Conservation (phyloP, 1,140 invertebrate genomes). For the Helicoverpa zea region DNA sequence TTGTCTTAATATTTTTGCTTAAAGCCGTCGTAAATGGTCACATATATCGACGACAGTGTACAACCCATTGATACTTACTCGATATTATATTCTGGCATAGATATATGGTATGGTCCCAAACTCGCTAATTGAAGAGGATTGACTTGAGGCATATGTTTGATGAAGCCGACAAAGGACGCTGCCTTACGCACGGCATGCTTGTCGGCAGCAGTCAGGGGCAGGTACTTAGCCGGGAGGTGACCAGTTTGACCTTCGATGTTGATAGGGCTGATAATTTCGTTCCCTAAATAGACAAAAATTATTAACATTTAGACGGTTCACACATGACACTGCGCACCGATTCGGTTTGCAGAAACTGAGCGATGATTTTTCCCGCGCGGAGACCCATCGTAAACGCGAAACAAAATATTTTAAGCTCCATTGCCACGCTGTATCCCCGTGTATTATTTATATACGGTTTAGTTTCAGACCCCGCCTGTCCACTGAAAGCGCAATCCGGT, state of each 20-base stretch:
- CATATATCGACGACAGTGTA: too few relatives aligned
- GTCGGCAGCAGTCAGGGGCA: not conserved
- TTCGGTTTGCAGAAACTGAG: too few relatives aligned
- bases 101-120: not conserved
- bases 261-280: not conserved
- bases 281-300: not conserved
- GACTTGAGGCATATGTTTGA: not conserved
- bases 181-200: slow-evolving; percentile 9
- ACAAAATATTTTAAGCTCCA: not conserved
- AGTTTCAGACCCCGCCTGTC: too few relatives aligned
- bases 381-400: not conserved
- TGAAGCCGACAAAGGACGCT: not conserved
- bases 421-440: not conserved
- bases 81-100: not conserved
- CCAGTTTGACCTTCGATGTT: not conserved
- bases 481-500: too few relatives aligned
- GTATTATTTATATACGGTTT: too few relatives aligned
- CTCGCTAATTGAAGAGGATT: not conserved
- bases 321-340: too few relatives aligned
- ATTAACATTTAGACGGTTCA: not conserved
- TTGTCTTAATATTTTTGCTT: too few relatives aligned
- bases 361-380: too few relatives aligned
- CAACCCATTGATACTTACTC: not conserved
- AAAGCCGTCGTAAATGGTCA: too few relatives aligned
- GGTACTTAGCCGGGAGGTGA: not conserved